Percentiles rank a stretch among this genome's conserved stretches.
phyloP scores from a whole-genome alignment of 2,113 vertebrate genomes.

The Mus musculus region DNA sequence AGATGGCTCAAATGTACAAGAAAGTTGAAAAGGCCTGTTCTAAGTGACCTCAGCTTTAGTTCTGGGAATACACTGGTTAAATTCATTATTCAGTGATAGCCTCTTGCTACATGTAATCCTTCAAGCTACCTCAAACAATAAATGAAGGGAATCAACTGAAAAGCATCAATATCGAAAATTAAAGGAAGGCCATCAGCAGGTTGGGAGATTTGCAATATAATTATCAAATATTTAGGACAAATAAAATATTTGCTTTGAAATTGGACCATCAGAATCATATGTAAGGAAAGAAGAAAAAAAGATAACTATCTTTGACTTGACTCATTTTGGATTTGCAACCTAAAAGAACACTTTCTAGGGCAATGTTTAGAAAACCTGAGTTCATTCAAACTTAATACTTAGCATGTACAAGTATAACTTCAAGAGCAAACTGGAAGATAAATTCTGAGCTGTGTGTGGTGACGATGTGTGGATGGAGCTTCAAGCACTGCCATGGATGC shows the following conservation, averaged over 20 bases:
- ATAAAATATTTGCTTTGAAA: neutral
- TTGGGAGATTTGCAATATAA: neutral
- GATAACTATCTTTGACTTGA: constrained; percentile 25
- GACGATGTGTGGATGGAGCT: neutral
- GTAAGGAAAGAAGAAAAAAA: neutral
- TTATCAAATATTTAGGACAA: constrained; percentile 18
- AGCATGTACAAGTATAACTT: neutral
- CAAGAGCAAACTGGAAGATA: neutral
- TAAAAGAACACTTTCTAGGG: neutral
- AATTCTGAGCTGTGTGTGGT: neutral
- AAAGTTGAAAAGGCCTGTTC: neutral
- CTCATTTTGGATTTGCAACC: neutral
- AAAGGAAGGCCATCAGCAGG: neutral
- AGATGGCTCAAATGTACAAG: neutral
- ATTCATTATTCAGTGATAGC: neutral
- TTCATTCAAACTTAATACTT: constrained; percentile 20
- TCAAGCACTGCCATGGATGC: too few relatives aligned
- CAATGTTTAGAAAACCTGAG: constrained; percentile 14
- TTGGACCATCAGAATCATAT: neutral
- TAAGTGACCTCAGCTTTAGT: neutral
- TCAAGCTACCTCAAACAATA: neutral
- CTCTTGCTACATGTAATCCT: neutral
- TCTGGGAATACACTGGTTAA: neutral
- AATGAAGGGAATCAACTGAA: constrained; percentile 4
- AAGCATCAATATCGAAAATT: neutral